These are phyloP conservation scores for Pherbina coryleti DNA, from an alignment of 2,888 invertebrate genomes.

Conservation along the genomic window DNA sequence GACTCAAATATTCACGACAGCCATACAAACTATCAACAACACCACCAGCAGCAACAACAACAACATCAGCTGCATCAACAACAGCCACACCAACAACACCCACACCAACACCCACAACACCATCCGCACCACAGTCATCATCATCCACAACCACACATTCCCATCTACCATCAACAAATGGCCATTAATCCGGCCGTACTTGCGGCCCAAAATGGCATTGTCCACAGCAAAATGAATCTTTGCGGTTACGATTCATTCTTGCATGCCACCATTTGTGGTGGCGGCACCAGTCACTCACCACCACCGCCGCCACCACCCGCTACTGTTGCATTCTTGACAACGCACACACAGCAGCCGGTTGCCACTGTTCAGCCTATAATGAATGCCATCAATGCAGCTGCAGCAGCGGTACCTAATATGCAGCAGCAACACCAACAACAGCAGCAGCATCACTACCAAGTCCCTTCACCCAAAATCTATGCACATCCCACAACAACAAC, in stretches of 20 bases:
- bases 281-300: conserved; percentile 60
- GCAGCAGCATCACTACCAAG: conserved; percentile 41
- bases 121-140: conserved; percentile 45
- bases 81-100: conserved; percentile 60
- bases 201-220: conserved; percentile 57
- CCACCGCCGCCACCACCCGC: conserved; percentile 51
- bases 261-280: conserved; percentile 75
- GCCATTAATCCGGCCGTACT: conserved; percentile 74
- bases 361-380: conserved; percentile 67
- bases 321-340: not conserved
- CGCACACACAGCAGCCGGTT: conserved; percentile 52
- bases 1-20: conserved; percentile 71
- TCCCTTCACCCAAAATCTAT: conserved; percentile 46
- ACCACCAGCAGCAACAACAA: conserved; percentile 51
- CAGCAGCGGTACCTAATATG: not conserved
- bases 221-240: conserved; percentile 68
- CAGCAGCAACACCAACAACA: conserved; percentile 48
- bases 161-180: conserved; percentile 74
- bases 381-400: conserved; percentile 46
- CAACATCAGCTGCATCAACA: conserved; percentile 56
- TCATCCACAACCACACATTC: conserved; percentile 70
- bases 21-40: conserved; percentile 58
- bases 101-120: conserved; percentile 55
- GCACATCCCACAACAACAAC: conserved; percentile 49
- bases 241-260: conserved; percentile 75